A percentile compares a stretch with the other conserved stretches of the same genome.
Conservation (phyloP, 2,888 invertebrate species). For the Drosophila rellima region DNA sequence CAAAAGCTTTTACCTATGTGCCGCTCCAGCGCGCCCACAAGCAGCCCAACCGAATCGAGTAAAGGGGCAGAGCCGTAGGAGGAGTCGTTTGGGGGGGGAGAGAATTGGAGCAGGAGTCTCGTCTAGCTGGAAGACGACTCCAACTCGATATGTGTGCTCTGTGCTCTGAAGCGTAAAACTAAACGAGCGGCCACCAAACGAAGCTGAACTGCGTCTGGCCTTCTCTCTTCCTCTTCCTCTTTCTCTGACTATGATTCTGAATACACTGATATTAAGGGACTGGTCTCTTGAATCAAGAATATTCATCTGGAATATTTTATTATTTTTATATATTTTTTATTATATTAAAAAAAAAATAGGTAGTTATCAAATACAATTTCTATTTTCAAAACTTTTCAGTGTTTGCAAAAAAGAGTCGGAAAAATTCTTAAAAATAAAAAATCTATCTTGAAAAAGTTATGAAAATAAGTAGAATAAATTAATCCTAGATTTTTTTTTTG, state of each 20-base stretch:
- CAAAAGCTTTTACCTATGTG: constrained; percentile 80
- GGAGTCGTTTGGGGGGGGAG: too few species aligned
- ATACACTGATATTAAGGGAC: not conserved
- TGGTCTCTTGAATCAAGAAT: not conserved
- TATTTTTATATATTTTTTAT: not conserved
- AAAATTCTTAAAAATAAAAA: too few species aligned
- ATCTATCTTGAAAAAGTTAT: too few species aligned
- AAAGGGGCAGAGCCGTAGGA: not conserved
- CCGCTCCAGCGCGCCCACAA: constrained; percentile 61
- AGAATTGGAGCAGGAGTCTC: constrained; percentile 7
- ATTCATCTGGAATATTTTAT: not conserved
- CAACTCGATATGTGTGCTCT: constrained; percentile 61
- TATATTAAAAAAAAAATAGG: too few species aligned
- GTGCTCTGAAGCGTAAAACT: constrained; percentile 79
- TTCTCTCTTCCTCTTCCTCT: not conserved
- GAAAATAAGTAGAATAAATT: too few species aligned
- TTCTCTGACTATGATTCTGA: constrained; percentile 1
- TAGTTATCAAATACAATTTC: too few species aligned
- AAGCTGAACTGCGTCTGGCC: constrained; percentile 48
- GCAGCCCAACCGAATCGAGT: constrained; percentile 15
- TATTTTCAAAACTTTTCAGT: too few species aligned
- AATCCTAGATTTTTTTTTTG: too few species aligned
- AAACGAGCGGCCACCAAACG: constrained; percentile 75
- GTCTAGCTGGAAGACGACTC: constrained; percentile 42
- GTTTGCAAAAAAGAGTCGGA: too few species aligned